Percentiles rank a stretch among this genome's conserved stretches.
These are phyloP conservation scores for Amazona guildingii DNA, from an alignment of 2,113 vertebrate species.

Conservation along the genomic window DNA sequence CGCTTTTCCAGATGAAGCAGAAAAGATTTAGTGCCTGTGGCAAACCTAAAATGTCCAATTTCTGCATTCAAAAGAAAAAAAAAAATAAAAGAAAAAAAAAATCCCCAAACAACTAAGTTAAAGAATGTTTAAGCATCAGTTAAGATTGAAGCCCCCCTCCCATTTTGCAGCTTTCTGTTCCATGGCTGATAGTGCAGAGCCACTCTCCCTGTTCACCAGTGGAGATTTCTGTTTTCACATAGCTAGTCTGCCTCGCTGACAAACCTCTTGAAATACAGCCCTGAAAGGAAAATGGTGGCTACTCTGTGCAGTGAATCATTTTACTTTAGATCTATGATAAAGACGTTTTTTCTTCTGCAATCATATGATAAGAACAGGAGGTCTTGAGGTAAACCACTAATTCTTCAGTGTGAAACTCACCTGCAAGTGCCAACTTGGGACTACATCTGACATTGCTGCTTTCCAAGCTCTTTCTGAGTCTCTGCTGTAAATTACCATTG, in stretches of 20 bases:
- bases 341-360: not conserved
- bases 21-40: not conserved
- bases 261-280: constrained; percentile 17
- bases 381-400: not conserved
- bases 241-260: not conserved
- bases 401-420: not conserved
- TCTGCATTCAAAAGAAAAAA: not conserved
- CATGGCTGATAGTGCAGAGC: not conserved
- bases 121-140: not conserved
- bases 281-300: constrained; percentile 51
- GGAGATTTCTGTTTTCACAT: constrained; percentile 20
- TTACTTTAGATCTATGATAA: not conserved
- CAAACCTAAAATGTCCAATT: not conserved
- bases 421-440: not conserved
- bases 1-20: not conserved
- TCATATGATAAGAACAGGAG: not conserved
- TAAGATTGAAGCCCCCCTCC: not conserved
- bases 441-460: not conserved
- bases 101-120: not conserved
- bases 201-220: not conserved
- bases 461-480: not conserved
- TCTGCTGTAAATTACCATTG: not conserved
- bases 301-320: not conserved
- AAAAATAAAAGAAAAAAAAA: not conserved
- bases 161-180: not conserved